These are phyloP conservation scores for Maylandia zebra DNA, from an alignment of 2,113 vertebrate genomes.

Conservation along the genomic window DNA sequence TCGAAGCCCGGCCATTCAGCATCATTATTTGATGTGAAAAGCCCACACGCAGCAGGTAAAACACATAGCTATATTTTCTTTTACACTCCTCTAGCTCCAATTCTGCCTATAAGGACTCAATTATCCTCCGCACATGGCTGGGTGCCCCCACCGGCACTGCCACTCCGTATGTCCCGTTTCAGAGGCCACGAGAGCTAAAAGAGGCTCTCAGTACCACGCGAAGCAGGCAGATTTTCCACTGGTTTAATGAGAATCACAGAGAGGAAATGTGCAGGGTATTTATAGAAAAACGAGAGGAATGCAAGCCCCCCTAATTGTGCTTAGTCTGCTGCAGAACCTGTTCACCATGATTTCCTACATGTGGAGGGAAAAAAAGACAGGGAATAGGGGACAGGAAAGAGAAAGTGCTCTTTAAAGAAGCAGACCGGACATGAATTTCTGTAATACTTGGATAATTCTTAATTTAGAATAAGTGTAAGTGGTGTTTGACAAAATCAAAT, in stretches of 20 bases:
- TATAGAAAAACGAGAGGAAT: constrained; percentile 88
- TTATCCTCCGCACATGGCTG: not conserved
- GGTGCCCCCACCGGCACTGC: not conserved
- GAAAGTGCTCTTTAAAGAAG: not conserved
- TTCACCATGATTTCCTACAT: constrained; percentile 65
- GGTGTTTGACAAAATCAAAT: fast-evolving
- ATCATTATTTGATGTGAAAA: not conserved
- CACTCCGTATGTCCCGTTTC: not conserved
- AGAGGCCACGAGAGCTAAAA: not conserved
- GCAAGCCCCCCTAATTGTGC: constrained; percentile 83
- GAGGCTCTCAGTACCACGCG: constrained; percentile 43
- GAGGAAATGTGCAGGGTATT: constrained; percentile 87
- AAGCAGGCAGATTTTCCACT: constrained; percentile 72
- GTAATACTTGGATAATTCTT: fast-evolving
- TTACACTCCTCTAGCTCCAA: not conserved
- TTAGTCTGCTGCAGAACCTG: constrained; percentile 81
- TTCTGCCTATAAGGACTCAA: not conserved
- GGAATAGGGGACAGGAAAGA: not conserved
- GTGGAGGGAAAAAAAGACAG: not conserved
- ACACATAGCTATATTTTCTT: not conserved
- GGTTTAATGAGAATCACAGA: constrained; percentile 88
- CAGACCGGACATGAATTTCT: not conserved
- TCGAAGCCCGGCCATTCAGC: not conserved
- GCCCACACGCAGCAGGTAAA: not conserved
- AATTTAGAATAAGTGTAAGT: not conserved